Evolutionary conservation across 2,888 invertebrate species (phyloP), one percentile per base, ranked within the genome.

Genomic region (Erebia aethiops): DNA sequence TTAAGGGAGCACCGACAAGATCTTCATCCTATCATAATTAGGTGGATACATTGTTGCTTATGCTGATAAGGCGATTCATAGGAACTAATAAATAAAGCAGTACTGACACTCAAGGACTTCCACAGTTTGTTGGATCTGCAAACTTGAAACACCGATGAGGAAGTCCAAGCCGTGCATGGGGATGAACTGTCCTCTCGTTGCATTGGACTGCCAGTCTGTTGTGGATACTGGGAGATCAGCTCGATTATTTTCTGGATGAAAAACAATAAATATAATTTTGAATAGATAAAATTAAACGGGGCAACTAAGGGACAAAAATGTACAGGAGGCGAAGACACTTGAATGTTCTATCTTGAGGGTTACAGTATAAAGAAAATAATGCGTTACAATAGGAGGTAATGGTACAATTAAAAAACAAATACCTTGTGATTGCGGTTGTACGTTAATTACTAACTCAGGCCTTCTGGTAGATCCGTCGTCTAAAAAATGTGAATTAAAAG

Each of bases 111-210:
- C 96, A 82, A 95, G 94, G 11, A 97, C 87, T 83, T 97, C 97
- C 58, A 97, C 95, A 57, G 97, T 96, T 87, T 97, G 97, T 82
- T 97, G 96, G 70, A 97, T 96, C 75, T 95, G 94, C 5, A 97
- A 87, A 62, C 95, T 95, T 70, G 95, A 94, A 63, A 95, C 94
- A 35, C 96, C 96, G 65, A 94, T 94, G 58, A 97, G 93, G 83
- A 96, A 96, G 82, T 96, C 96, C 73, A 96, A 92, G 14, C 97
- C 97, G 58, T 95, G 93, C 54, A 95, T 86, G 0, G 96, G 95
- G 73, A 95, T 94, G 78, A 95, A 94, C 79, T 95, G 95, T 0
- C 94, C 92, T 8, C 94, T 88, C 58, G 89, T 43, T 2, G 26
- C 88, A 21, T 91, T 94, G 18, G 95, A 94, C 60, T 89, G 90